Evolutionary conservation across 2,113 vertebrate genomes (phyloP).

Genomic region (Antennarius striatus): DNA sequence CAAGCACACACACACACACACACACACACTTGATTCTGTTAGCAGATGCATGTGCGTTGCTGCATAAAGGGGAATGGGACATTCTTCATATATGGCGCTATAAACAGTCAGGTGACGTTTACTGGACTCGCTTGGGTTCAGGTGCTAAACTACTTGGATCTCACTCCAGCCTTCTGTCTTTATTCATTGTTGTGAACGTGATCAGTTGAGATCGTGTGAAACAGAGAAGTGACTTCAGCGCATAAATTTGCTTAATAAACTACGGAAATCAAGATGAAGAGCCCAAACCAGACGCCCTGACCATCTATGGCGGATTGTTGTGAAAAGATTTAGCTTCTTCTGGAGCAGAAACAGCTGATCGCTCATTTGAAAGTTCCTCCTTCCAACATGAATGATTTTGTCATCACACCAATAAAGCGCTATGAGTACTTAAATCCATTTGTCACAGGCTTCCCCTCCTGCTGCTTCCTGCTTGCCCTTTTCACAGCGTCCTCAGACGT

Average conservation of each 20-base stretch:
- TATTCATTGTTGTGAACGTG: conserved; percentile 42
- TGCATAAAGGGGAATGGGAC: conserved; percentile 83
- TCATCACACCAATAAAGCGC: too few species aligned
- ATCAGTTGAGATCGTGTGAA: background rate
- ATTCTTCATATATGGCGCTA: conserved; percentile 90
- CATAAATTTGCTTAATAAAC: too few species aligned
- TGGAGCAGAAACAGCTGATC: background rate
- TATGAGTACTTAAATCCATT: too few species aligned
- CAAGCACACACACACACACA: conserved; percentile 20
- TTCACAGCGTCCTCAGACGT: conserved; percentile 23
- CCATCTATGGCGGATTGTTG: conserved; percentile 20
- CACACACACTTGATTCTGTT: conserved; percentile 82
- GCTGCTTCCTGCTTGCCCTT: background rate
- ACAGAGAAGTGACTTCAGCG: too few species aligned
- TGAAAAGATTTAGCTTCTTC: conserved; percentile 40
- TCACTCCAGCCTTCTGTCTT: conserved; percentile 70
- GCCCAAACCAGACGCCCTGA: too few species aligned
- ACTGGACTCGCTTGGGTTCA: conserved; percentile 91
- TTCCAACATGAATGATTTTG: too few species aligned
- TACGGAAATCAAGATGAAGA: too few species aligned
- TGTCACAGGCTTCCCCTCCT: too few species aligned
- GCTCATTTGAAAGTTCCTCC: too few species aligned
- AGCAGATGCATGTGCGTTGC: conserved; percentile 91
- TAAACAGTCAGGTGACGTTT: conserved; percentile 96
- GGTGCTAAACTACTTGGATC: conserved; percentile 94